A percentile compares a stretch with the other conserved stretches of the same genome.
These are phyloP conservation scores for Abramis brama DNA, from an alignment of 2,113 vertebrate species.

Conservation along the genomic window DNA sequence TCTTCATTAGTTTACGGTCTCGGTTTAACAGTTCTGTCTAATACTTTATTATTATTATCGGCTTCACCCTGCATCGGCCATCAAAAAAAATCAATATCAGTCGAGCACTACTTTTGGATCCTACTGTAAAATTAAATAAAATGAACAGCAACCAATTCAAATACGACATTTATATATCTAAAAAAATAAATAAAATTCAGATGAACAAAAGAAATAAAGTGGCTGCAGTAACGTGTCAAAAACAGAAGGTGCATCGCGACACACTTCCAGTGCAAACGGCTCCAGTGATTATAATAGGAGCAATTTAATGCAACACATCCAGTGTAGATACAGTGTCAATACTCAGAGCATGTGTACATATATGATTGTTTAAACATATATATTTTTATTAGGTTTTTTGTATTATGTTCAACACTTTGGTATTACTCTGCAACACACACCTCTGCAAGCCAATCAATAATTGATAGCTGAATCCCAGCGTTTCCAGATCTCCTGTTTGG, in stretches of 20 bases:
- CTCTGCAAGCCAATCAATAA: constrained; percentile 51
- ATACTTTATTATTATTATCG: too few relatives aligned
- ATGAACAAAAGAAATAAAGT: background rate
- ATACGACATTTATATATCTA: background rate
- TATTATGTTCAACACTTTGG: constrained; percentile 67
- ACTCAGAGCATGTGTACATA: constrained; percentile 49
- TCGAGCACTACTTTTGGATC: background rate
- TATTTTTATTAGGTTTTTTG: constrained; percentile 17
- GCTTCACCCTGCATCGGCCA: too few relatives aligned
- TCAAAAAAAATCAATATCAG: too few relatives aligned
- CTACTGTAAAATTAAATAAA: background rate
- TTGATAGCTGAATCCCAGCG: constrained; percentile 29
- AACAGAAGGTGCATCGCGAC: background rate
- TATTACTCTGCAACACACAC: constrained; percentile 62
- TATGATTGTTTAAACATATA: constrained; percentile 49
- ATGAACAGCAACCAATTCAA: background rate
- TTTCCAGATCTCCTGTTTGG: constrained; percentile 28
- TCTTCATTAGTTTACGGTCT: too few relatives aligned
- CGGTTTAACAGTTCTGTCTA: too few relatives aligned
- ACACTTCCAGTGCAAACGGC: background rate
- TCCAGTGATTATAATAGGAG: background rate
- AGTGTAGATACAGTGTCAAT: constrained; percentile 18
- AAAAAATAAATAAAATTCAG: background rate
- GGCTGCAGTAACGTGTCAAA: background rate
- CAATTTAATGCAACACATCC: background rate